Evolutionary conservation across 2,888 invertebrate genomes (phyloP), one percentile per base, ranked within the genome.

Genomic region (Drosophila mercatorum): DNA sequence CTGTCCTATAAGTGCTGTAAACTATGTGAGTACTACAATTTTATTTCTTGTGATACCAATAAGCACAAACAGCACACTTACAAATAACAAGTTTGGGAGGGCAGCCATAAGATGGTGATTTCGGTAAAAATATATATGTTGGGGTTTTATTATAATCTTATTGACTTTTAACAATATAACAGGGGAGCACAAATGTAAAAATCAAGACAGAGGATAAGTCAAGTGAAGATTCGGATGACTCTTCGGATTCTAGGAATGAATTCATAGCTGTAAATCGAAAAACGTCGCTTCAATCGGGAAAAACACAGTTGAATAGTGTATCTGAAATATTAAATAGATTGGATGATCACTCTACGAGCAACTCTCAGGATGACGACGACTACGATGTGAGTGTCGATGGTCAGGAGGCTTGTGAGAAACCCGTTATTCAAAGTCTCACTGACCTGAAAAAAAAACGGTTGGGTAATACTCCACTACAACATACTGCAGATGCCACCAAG

Each of bases 1-100:
- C 91, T 96, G 95, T 91, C 97, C 97, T 11, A 96, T 96, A 93
- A 96, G 96, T 91, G 96, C 97, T 63, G 97, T 97, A 31, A 97
- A 97, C 93, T 97, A 97, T 93, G 97, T 97, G 93, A 95, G 96
- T 94, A 83, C 34, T 52, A 8, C 1, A 5, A 8, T 14, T 5
- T 36, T n/a, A 59, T 22, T 17, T 14, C n/a, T 26, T n/a, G 5
- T 40, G 5, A 55, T 46, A 57, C 2, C 38, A 53, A 14, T 40
- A 63, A 43, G 66, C 70, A 67, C 75, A 55, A 11, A 8, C 58
- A 53, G 55, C 69, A 78, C 66, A 44, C 17, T 38, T 8, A 41
- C 55, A 49, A 10, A 31, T 31, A 55, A 52, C 31, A 46, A 40
- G 41, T 36, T 56, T 56, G 40, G 43, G 46, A 28, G 47, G 61